A percentile compares a stretch with the other conserved stretches of the same genome.
Conservation (phyloP, 2,113 vertebrate species). For the Platichthys flesus region DNA sequence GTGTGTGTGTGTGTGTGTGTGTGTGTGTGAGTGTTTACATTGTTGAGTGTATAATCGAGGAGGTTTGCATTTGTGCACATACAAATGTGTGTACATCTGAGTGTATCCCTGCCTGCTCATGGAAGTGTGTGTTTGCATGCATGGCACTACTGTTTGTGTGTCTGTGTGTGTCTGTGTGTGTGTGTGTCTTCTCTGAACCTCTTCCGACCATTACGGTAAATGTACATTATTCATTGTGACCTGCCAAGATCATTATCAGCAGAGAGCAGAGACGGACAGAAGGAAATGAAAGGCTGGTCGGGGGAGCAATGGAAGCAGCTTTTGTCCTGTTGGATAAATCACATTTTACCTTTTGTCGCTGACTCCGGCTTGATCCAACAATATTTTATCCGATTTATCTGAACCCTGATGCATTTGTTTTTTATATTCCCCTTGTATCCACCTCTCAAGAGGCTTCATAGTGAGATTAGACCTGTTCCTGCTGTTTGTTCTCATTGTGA, state of each 20-base stretch:
- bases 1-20: not conserved
- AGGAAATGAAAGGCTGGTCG: constrained; percentile 46
- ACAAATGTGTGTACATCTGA: not conserved
- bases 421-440: too few species aligned
- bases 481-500: too few species aligned
- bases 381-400: not conserved
- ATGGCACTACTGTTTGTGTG: not conserved
- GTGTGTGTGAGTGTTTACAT: not conserved
- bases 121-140: not conserved
- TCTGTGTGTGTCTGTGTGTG: not conserved
- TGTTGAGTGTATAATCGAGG: not conserved
- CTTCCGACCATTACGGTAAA: constrained; percentile 66
- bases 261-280: constrained; percentile 43
- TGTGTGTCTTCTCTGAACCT: constrained; percentile 41
- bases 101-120: not conserved
- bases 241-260: constrained; percentile 70
- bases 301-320: constrained; percentile 37
- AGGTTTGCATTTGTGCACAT: constrained; percentile 11
- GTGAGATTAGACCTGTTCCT: too few species aligned
- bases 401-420: too few species aligned
- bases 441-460: not conserved
- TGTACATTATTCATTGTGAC: constrained; percentile 71
- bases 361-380: not conserved
- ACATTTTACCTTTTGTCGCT: constrained; percentile 26
- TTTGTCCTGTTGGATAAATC: constrained; percentile 30